Conservation (phyloP, 2,797 vertebrate genomes). For the Halcyon chelicuti region DNA sequence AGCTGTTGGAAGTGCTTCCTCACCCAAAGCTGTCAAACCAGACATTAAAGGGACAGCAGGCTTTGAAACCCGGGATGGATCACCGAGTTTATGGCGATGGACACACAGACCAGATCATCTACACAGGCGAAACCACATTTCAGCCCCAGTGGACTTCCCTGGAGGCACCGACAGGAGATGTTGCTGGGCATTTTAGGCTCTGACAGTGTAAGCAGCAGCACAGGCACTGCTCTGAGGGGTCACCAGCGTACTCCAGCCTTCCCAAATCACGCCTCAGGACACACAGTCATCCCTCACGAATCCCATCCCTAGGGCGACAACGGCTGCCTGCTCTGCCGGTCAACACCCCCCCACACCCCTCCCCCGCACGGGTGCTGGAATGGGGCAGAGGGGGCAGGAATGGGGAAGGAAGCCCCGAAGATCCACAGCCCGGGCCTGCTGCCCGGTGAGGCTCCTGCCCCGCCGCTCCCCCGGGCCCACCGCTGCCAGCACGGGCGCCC, state of each 20-base stretch:
- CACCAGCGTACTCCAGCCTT: neutral
- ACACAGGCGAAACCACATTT: neutral
- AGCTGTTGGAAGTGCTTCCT: conserved; percentile 95
- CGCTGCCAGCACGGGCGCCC: too few relatives aligned
- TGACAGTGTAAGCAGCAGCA: neutral
- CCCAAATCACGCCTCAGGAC: rapidly evolving
- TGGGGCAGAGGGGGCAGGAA: neutral
- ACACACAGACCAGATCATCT: neutral
- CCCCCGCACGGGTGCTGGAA: too few relatives aligned
- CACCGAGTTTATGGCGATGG: conserved; percentile 44
- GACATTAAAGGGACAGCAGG: conserved; percentile 87
- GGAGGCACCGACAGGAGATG: rapidly evolving
- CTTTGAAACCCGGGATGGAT: conserved; percentile 37
- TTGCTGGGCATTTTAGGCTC: neutral
- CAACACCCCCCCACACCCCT: neutral
- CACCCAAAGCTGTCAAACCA: conserved; percentile 90
- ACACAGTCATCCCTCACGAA: neutral
- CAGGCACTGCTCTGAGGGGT: neutral
- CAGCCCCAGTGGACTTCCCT: neutral
- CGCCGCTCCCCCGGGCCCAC: neutral
- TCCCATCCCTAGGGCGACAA: rapidly evolving
- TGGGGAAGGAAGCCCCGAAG: too few relatives aligned
- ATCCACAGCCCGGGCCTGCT: neutral
- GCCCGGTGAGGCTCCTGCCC: too few relatives aligned
- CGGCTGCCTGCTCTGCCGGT: neutral